phyloP scores from a whole-genome alignment of 2,113 vertebrate species.

The Noturus placidus region DNA sequence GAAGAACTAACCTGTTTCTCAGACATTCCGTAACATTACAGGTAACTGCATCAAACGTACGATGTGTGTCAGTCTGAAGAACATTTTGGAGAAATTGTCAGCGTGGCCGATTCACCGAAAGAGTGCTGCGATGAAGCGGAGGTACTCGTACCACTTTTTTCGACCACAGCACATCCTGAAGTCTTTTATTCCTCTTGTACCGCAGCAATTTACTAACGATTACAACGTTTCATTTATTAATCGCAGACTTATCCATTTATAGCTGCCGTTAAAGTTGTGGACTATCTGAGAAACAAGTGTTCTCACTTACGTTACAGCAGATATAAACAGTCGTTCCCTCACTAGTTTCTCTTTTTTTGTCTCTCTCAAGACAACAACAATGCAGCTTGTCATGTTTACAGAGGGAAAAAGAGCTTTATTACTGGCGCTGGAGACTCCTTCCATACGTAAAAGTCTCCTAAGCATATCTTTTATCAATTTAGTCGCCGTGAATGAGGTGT shows the following conservation, averaged over 20 bases:
- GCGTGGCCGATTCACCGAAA: background rate
- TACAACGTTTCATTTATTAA: background rate
- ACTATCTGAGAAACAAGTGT: background rate
- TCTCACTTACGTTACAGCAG: background rate
- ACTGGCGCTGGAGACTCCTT: background rate
- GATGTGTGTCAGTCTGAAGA: background rate
- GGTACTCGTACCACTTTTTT: background rate
- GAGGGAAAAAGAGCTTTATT: background rate
- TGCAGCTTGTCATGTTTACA: background rate
- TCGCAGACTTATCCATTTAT: background rate
- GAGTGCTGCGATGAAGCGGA: background rate
- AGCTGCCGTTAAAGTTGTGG: background rate
- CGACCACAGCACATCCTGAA: background rate
- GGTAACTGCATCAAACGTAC: background rate
- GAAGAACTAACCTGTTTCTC: background rate
- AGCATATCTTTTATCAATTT: background rate
- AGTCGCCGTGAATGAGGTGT: background rate
- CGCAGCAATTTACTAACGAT: background rate
- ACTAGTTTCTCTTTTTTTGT: background rate
- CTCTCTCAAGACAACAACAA: background rate
- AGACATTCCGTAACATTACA: background rate
- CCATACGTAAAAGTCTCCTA: background rate
- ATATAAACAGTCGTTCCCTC: background rate
- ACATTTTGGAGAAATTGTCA: no score
- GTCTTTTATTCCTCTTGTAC: background rate